Evolutionary conservation across 2,113 vertebrate genomes (phyloP), one percentile per base, ranked within the genome.

Genomic region (Tyto alba): DNA sequence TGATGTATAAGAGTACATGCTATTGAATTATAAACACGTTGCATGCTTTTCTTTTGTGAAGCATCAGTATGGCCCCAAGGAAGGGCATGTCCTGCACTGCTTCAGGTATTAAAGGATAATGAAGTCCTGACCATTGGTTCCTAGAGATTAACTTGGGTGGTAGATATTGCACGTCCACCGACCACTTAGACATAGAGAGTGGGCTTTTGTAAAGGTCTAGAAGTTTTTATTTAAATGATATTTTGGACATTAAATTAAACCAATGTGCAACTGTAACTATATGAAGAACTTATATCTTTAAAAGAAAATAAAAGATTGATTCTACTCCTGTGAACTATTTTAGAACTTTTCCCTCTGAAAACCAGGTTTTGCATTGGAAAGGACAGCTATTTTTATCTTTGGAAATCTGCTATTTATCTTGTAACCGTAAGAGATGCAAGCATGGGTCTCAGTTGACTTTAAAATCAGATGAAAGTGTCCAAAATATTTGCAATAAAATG

Each of bases 391-490:
- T 85, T 95, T 87, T 91, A 20, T 38, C 47, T 72, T 93, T 52
- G 59, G 66, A 88, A 93, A 72, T 87, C 88, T 91, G 81, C 60
- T 88, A 7, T 87, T 94, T 91, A 34, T 74, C 76, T 89, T 87
- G 41, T 89, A 74, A 86, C 53, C 3, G 2, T 77, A 77, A 60
- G 68, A 92, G 55, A 66, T 85, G 56, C 38, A 75, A 84, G 69
- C 57, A 41, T 43, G 43, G 72, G 77, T 94, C 50, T 89, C 73
- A 22, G 56, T 13, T 89, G 85, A 78, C 74, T 89, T 89, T 50
- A 57, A 75, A 93, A 81, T 72, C 74, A 85, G 69, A 93, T 64
- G 56, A 63, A 95, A 95, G 69, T 36, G 62, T 91, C 74, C 38
- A 85, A 91, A 95, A 90, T 57, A 82, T 72, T 85, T 89, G 64